Conservation (phyloP, 37 sponge, comb jelly and placozoan species). For the Crambe crambe region DNA sequence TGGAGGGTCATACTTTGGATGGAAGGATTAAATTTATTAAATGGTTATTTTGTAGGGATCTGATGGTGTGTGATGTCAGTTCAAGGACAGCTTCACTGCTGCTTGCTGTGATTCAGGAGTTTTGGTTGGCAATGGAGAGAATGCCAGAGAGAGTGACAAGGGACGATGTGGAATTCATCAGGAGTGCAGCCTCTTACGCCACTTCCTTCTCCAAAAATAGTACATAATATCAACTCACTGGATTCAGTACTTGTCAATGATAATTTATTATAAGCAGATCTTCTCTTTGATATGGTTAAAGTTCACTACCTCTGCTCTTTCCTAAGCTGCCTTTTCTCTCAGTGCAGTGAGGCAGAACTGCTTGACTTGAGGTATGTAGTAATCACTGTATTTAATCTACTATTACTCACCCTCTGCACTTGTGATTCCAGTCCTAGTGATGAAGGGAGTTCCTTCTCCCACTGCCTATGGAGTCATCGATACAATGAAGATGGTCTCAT, state of each 20-base stretch:
- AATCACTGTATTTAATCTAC: too few species aligned
- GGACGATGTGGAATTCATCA: not conserved
- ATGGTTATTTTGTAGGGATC: not conserved
- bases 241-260: too few species aligned
- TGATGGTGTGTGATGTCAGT: constrained; percentile 2
- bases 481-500: constrained; percentile 42
- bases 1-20: too few species aligned
- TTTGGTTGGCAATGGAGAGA: not conserved
- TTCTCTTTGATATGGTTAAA: constrained; percentile 8
- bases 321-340: not conserved
- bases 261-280: too few species aligned
- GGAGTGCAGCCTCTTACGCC: not conserved
- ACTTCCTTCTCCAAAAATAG: not conserved
- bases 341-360: not conserved
- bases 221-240: too few species aligned
- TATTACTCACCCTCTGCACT: too few species aligned
- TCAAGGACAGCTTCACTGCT: not conserved
- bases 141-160: not conserved
- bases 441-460: not conserved
- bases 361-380: not conserved
- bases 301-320: constrained; percentile 17
- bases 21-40: too few species aligned
- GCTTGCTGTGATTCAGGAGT: constrained; percentile 12
- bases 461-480: constrained; percentile 5
- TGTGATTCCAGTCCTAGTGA: too few species aligned